Evolutionary conservation across 2,113 vertebrate genomes (phyloP).

Genomic region (Hystrix cristata): DNA sequence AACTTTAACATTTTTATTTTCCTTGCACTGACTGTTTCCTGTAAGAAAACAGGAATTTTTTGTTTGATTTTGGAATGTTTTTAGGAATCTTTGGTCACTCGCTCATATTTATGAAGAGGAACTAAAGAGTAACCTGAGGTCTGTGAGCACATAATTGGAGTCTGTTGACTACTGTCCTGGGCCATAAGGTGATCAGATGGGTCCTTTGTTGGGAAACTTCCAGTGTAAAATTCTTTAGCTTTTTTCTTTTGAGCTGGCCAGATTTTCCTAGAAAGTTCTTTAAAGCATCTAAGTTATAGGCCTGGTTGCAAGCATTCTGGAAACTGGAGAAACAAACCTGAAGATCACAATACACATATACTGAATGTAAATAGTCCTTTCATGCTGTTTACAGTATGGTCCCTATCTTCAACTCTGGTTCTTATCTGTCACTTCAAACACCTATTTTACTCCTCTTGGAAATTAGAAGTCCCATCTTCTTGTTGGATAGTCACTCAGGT

Average conservation of each 20-base stretch:
- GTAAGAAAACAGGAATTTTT: background rate
- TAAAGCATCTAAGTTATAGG: background rate
- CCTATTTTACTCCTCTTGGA: background rate
- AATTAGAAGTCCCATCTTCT: background rate
- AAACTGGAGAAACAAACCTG: background rate
- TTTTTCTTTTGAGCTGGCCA: background rate
- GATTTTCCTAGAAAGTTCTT: background rate
- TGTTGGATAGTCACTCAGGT: background rate
- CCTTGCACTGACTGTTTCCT: background rate
- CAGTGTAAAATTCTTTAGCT: background rate
- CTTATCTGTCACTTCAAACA: background rate
- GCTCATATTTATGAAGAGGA: background rate
- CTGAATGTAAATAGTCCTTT: background rate
- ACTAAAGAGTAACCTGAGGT: background rate
- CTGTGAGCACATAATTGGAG: background rate
- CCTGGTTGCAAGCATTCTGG: background rate
- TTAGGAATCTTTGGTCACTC: background rate
- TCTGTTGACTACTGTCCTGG: background rate
- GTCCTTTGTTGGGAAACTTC: background rate
- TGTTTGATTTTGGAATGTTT: background rate
- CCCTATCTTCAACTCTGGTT: background rate
- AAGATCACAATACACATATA: background rate
- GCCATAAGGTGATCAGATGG: background rate
- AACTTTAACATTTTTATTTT: background rate
- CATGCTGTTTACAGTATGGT: background rate